phyloP scores from a whole-genome alignment of 2,113 vertebrate species.

The Phylloscopus trochilus region DNA sequence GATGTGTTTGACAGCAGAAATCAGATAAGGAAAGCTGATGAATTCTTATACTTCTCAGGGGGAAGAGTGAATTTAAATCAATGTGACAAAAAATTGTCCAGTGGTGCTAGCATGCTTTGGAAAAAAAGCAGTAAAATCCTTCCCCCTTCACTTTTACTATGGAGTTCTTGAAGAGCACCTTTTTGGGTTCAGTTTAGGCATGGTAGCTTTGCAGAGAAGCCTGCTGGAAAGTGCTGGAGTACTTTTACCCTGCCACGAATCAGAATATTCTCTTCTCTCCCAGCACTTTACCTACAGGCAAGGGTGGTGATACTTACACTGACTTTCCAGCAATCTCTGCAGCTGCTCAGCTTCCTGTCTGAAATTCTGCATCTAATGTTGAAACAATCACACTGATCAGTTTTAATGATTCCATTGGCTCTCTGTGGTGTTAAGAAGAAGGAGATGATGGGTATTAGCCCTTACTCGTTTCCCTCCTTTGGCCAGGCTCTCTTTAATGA shows the following conservation, averaged over 20 bases:
- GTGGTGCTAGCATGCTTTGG: slow-evolving; percentile 5
- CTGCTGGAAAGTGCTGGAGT: not conserved
- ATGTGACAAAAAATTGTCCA: slow-evolving; percentile 67
- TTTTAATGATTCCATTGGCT: not conserved
- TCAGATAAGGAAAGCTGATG: slow-evolving; percentile 65
- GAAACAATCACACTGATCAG: not conserved
- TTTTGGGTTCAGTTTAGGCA: not conserved
- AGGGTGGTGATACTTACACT: not conserved
- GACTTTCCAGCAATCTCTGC: not conserved
- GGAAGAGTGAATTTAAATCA: slow-evolving; percentile 62
- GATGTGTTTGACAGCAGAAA: slow-evolving; percentile 73
- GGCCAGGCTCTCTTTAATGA: not conserved
- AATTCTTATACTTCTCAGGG: slow-evolving; percentile 67
- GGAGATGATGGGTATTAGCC: not conserved
- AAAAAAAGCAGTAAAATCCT: not conserved
- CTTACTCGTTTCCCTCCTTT: not conserved
- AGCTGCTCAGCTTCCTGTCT: not conserved
- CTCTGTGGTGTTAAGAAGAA: not conserved
- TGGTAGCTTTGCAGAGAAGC: not conserved
- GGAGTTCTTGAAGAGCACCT: not conserved
- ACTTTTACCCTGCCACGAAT: not conserved
- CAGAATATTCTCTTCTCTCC: not conserved
- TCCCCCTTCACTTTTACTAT: not conserved
- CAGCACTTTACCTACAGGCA: not conserved
- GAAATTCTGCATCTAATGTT: not conserved